Base-by-base conservation (phyloP, 1,140 invertebrate species). In the Zaprionus nigranus region DNA sequence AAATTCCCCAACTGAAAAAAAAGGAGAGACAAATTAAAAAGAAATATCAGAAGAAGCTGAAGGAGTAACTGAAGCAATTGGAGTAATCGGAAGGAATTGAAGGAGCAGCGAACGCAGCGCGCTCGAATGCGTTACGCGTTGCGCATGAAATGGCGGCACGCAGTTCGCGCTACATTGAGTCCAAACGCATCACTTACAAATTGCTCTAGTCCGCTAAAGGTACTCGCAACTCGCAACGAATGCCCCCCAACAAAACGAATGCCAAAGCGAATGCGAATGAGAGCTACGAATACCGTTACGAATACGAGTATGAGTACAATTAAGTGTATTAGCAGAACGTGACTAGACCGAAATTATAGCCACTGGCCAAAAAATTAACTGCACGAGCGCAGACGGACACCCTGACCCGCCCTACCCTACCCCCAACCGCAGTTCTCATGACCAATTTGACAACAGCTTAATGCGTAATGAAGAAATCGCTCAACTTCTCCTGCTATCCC, bases 121-220 rank as follows among this genome's bases (percentile, higher is more conserved):
- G 80, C 70, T 75, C 74, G 85, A 84, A 79, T 84, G 84, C 84
- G 74, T 84, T 68, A 79, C 84, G n/a, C 40, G 78, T 74, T 88
- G 81, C 84, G 84, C 84, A 84, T 90, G 85, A 88, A 78, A 88
- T 88, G 85, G 85, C 85, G 85, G 85, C 85, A 88, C 85, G 85
- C 85, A 90, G 79, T 90, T 88, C 85, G 78, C 85, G 85, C 82
- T 90, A 88, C 85, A 88, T 90, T 88, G 87, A 85, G 75, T 90
- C 69, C 65, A 78, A 88, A 80, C 78, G 72, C 79, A 79, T 71
- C 79, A 67, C 58, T 75, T 71, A 73, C 85, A 80, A 81, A 73
- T 83, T 75, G 77, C 68, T 90, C 59, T 88, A 88, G 85, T 82
- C 72, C 65, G 68, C 60, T 57, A 79, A 87, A 82, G 82, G 79